Base-by-base conservation (phyloP, 35 echinoderm and acorn worm species). In the Apostichopus californicus region DNA sequence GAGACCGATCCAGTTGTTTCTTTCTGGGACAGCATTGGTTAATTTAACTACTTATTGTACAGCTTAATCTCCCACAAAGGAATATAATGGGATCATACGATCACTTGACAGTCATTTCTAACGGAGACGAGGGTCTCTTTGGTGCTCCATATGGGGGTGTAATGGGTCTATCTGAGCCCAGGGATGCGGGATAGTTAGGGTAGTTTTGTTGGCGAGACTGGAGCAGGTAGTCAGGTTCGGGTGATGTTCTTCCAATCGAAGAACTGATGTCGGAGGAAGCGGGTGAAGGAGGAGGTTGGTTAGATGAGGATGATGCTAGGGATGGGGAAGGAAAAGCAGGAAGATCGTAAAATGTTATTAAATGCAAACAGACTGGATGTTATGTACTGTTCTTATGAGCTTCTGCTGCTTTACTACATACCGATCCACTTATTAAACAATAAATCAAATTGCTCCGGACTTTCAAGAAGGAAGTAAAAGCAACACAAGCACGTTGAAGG, bases 131-230 rank as follows among this genome's bases (percentile, higher is more conserved):
- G 8, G 86, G 86, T 55, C 68, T 89, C 64, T 89, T 89, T 22
- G 86, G 86, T 54, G 61, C 86, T 65, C 86, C 86, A 55, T 89
- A 89, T 28, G 63, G 86, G 13, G 86, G 86, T 55, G 20, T 55
- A 61, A 11, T 8, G 8, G 86, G 22, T 66, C 68, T 89, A 14
- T 34, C 23, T n/a, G 55, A 5, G 34, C 20, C 26, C 5, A 52
- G 6, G 25, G 57, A 85, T 17, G 55, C 57, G 9, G 20, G 57
- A 4, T 85, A 85, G 15, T 59, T 52, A 17, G 81, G 81, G 57
- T 58, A 89, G 28, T 89, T 89, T 64, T 72, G 86, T 46, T 89
- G 86, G 11, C 86, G 86, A 89, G 86, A 68, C 68, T 89, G 86
- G 11, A 34, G 8, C 23, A 89, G 23, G 17, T 89, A 89, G 52